Base-by-base conservation (phyloP, 2,888 invertebrate species). In the Geophilus truncorum region DNA sequence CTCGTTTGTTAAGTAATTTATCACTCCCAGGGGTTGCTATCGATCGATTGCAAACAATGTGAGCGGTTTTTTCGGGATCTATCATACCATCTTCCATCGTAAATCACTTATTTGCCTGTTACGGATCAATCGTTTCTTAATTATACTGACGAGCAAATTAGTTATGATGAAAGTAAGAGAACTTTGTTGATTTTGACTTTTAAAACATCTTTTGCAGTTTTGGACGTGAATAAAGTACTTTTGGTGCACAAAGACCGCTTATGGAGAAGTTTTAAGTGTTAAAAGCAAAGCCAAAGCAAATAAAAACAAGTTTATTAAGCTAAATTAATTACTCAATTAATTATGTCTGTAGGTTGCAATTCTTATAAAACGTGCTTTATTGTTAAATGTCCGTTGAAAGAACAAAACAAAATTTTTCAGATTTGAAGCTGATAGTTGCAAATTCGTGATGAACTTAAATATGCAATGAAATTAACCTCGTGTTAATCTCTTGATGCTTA, bases 1-100 rank as follows among this genome's bases (percentile, higher is more conserved):
- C 62, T 62, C 62, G 62, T 62, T 62, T 62, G 62, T 62, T 62
- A 62, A 62, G 62, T 62, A 62, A 62, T 62, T 62, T 62, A 62
- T 62, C 62, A 62, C 62, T 62, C 62, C 62, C 62, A 62, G 9
- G 62, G 62, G 62, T 62, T 25, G 23, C 62, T 1, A 62, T 62
- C 62, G 62, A 62, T 62, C 62, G 62, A 62, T 62, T 62, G 62
- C 62, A 62, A 62, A 62, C 62, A 62, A 62, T 62, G 62, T 62
- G 62, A 25, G 62, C 25, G 10, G 23, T 62, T 62, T 62, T 45
- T 45, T 62, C 25, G 25, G 62, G 9, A 62, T 15, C 12, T 62
- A 15, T 62, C 62, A 23, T 25, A 12, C 7, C 12, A 62, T 62
- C 62, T 15, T 1, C 25, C 62, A 15, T 62, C 62, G 62, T 62